phyloP scores from a whole-genome alignment of 2,888 invertebrate genomes.

The Oxycera nigricornis region DNA sequence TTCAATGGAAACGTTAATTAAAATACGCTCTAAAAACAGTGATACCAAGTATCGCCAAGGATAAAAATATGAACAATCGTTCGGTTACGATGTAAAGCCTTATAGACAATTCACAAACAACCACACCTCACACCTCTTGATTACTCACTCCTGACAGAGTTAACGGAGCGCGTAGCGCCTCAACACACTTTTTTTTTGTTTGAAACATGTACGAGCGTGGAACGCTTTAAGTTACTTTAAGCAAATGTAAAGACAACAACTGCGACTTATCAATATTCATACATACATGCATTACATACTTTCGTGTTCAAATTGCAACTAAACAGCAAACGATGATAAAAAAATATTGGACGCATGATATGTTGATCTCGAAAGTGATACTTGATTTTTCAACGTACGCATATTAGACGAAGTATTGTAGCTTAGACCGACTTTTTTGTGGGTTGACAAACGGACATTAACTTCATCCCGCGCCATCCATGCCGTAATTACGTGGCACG shows the following conservation, averaged over 20 bases:
- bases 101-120: not conserved
- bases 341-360: constrained; percentile 28
- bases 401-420: not conserved
- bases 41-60: not conserved
- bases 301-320: not conserved
- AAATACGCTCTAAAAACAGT: not conserved
- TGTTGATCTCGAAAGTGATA: constrained; percentile 27
- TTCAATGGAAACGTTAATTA: not conserved
- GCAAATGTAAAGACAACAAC: not conserved
- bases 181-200: not conserved
- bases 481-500: too few species aligned
- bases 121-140: not conserved
- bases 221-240: not conserved
- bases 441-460: too few species aligned
- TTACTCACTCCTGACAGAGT: not conserved
- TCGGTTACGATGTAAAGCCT: not conserved
- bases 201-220: not conserved
- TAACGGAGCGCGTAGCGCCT: not conserved
- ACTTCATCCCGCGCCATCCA: too few species aligned
- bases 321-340: not conserved
- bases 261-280: too few species aligned
- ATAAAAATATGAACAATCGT: not conserved
- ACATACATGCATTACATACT: too few species aligned
- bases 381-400: constrained; percentile 1
- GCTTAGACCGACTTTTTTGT: not conserved